A percentile compares a stretch with the other conserved stretches of the same genome.
Conservation (phyloP, 2,888 invertebrate species). For the Cheilosia variabilis region DNA sequence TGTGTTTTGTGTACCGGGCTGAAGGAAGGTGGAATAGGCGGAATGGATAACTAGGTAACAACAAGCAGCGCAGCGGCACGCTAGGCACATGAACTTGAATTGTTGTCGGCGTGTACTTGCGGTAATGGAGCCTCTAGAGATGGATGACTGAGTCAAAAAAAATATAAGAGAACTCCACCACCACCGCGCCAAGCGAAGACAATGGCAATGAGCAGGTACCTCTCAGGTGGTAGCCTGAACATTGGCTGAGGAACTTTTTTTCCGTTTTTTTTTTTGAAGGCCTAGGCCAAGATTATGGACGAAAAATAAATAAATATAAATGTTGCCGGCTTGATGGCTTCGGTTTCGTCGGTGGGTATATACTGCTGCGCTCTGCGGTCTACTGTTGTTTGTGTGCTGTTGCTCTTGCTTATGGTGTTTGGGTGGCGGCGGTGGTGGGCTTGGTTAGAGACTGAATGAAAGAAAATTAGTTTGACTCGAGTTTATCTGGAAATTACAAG, state of each 20-base stretch:
- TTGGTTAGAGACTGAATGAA: conserved; percentile 28
- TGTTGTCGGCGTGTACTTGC: conserved; percentile 60
- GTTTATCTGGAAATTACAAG: conserved; percentile 60
- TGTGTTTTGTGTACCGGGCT: conserved; percentile 6
- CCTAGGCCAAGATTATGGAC: conserved; percentile 75
- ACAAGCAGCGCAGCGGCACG: conserved; percentile 64
- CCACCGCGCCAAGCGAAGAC: conserved; percentile 41
- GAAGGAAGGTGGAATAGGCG: conserved; percentile 25
- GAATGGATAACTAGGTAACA: conserved; percentile 63
- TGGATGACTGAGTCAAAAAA: conserved; percentile 62
- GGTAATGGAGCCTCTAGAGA: conserved; percentile 66
- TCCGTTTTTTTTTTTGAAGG: conserved; percentile 54
- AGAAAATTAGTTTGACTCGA: conserved; percentile 39
- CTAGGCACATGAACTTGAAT: conserved; percentile 75
- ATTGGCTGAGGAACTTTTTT: conserved; percentile 51
- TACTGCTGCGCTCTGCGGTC: conserved; percentile 13
- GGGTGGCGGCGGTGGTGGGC: conserved; percentile 41
- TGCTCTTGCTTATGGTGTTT: conserved; percentile 25
- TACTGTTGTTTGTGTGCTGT: neutral
- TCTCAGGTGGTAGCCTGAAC: conserved; percentile 44
- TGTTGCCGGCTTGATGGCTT: conserved; percentile 61
- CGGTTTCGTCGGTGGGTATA: neutral
- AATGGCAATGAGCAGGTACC: conserved; percentile 69
- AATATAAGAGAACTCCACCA: conserved; percentile 4
- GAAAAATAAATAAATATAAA: conserved; percentile 46